Base-by-base conservation (phyloP, 92 coral and sea anemone species). In the Galaxea fascicularis region DNA sequence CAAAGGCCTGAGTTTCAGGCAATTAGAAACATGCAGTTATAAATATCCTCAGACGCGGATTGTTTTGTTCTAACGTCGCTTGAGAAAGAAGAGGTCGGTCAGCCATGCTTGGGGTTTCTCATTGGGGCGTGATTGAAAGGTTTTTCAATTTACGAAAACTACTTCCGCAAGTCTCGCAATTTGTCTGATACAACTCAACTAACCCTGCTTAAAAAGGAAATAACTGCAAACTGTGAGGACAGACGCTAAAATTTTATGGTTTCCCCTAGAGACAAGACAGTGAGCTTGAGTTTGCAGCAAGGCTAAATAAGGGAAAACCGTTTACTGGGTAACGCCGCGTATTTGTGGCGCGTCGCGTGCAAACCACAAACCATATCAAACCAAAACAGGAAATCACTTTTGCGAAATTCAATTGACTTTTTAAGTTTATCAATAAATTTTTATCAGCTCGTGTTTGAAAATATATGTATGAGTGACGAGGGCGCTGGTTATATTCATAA, bases 111-210 rank as follows among this genome's bases (percentile, higher is more conserved):
- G 35, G 24, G 52, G 60, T 49, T 68, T 12, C 7, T 10, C 22
- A 30, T 76, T 62, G 26, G 59, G 78, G 82, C 57, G 56, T 78
- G 82, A 79, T 65, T 47, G 26, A 18, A 79, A 70, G 27, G n/a
- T 25, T 17, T 62, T 21, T 35, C 6, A 35, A 35, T 35, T 8
- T 28, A 39, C 27, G 83, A 18, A 25, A 17, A 46, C 74, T 22
- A 29, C 49, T 67, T 78, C 82, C 56, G 72, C 22, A 66, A 30
- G 44, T 65, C 62, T 65, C 29, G 28, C 16, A 35, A 31, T 69
- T 69, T 69, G 51, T 39, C 74, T 69, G 74, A 39, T 6, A 20
- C 26, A 41, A 69, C 41, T 39, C 46, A 69, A 69, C 11, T 44
- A 51, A 45, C 22, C 21, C 49, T 63, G 46, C 16, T 20, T 14